Percentiles rank a stretch among this genome's conserved stretches.
Evolutionary conservation across 1,140 invertebrate species (phyloP).

Genomic region (Drosophila kepulauana): DNA sequence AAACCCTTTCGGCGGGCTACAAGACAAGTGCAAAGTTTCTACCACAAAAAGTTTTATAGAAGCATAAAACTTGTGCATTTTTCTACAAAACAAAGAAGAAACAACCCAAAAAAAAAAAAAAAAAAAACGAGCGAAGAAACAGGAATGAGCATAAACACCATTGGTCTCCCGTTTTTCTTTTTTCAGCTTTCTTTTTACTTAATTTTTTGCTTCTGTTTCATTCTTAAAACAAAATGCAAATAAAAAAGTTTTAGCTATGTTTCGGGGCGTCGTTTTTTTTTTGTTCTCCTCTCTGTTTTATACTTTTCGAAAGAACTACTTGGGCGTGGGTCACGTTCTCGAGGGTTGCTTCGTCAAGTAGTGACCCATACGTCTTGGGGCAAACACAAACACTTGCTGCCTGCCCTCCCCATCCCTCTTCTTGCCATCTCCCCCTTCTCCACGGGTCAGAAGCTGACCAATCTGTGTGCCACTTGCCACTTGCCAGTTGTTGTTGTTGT

Average conservation of each 20-base stretch:
- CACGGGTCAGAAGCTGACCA: conserved; percentile 17
- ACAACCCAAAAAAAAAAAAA: conserved; percentile 49
- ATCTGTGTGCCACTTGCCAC: conserved; percentile 29
- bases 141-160: conserved; percentile 55
- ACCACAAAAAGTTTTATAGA: conserved; percentile 76
- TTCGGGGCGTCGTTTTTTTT: conserved; percentile 28
- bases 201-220: conserved; percentile 15
- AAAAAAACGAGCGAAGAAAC: conserved; percentile 23
- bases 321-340: conserved; percentile 20
- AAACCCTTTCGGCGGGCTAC: conserved; percentile 75
- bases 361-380: conserved; percentile 37
- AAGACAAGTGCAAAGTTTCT: conserved; percentile 80
- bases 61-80: conserved; percentile 82
- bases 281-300: neutral
- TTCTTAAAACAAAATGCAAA: conserved; percentile 81
- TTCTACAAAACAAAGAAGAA: conserved; percentile 78
- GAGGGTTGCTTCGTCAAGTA: conserved; percentile 16
- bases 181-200: conserved; percentile 12
- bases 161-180: conserved; percentile 56
- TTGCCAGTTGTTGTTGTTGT: conserved; percentile 19
- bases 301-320: conserved; percentile 60
- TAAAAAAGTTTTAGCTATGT: conserved; percentile 67
- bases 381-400: neutral
- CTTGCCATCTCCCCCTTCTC: neutral
- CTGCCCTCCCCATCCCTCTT: neutral